phyloP scores from a whole-genome alignment of 2,797 vertebrate genomes.

The Xenopus petersii region DNA sequence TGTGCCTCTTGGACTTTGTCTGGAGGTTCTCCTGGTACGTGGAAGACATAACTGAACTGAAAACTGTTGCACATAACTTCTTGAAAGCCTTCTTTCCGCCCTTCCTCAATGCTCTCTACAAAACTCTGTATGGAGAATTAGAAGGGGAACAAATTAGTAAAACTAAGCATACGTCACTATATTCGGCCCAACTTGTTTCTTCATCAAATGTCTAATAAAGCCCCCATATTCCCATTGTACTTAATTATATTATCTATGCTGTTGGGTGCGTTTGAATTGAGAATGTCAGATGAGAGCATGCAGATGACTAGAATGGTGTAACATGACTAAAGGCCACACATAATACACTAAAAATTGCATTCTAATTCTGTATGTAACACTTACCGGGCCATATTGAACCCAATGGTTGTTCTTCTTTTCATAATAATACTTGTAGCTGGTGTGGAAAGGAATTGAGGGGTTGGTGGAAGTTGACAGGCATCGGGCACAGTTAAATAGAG shows the following conservation, averaged over 20 bases:
- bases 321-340: no score
- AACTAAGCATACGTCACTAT: no score
- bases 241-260: no score
- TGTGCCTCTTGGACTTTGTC: neutral
- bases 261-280: no score
- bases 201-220: no score
- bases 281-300: no score
- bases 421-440: neutral
- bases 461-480: neutral
- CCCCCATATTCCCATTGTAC: no score
- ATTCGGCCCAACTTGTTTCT: no score
- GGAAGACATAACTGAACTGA: neutral
- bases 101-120: constrained; percentile 9
- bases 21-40: constrained; percentile 6
- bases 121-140: neutral
- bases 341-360: no score
- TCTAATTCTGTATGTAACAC: neutral
- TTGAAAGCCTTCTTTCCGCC: neutral
- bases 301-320: no score
- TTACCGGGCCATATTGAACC: constrained; percentile 1
- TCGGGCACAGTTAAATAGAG: neutral
- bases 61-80: neutral
- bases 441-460: neutral
- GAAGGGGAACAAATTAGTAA: no score
- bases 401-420: neutral